Evolutionary conservation across 2,797 vertebrate genomes (phyloP), one percentile per base, ranked within the genome.

Genomic region (Microchirus variegatus): DNA sequence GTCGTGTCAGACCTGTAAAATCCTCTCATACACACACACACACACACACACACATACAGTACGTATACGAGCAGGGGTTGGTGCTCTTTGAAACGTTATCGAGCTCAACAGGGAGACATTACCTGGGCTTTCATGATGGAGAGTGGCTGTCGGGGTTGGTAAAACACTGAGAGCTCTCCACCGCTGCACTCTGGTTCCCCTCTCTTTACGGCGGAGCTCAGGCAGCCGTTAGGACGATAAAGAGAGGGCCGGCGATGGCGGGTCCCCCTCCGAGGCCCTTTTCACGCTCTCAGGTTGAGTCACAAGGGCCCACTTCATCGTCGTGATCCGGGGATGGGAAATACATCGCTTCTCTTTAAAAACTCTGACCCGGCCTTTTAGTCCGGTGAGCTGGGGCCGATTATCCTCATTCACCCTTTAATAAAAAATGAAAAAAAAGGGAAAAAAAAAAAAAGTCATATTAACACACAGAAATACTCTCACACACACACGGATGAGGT

Each of bases 361-460:
- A 91, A 90, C 87, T 84, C 79, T 91, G 90, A 92, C 91, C 88
- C 83, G 79, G 83, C 89, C 88, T 91, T 92, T 93, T 90, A 93
- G 89, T 81, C 87, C 64, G 63, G 81, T 67, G 81, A 62, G 81
- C 86, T 53, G 69, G 80, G 88, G 87, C 73, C 82, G 83, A 92
- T 91, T 93, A 93, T 87, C 87, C 84, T 82, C 89, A 71, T 85
- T 88, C 89, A 87, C 83, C 85, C 82, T 86, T 83, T 84, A n/a
- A n/a, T 75, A 13, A 13, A 40, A 51, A 50, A 48, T 3, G 22
- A 46, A 13, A 13, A 40, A 51, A 50, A 13, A 13, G 36, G 48
- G 22, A 46, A 13, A 13, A 40, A 51, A 50, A 13, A 13, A 40
- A 51, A 50, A 75, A 86, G 69, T 72, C 74, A 78, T 31, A 75